Conservation (phyloP, 2,113 vertebrate genomes). For the Octodon degus region DNA sequence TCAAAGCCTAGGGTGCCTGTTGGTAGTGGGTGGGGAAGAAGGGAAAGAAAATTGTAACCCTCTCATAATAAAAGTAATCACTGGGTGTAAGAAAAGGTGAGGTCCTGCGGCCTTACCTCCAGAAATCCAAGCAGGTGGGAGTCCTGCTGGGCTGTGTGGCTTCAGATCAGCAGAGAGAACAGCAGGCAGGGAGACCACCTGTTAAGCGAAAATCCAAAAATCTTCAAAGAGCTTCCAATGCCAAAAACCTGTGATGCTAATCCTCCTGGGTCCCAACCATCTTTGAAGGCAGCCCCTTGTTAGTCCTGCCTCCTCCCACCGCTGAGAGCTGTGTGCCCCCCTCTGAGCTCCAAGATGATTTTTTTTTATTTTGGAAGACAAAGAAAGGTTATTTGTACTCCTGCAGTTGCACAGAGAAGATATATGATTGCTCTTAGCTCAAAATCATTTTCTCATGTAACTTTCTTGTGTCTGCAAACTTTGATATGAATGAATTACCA, state of each 20-base stretch:
- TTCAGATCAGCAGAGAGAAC: slow-evolving; percentile 77
- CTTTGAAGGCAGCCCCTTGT: slow-evolving; percentile 85
- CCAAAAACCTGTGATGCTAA: slow-evolving; percentile 83
- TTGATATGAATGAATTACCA: slow-evolving; percentile 16
- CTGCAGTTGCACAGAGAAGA: slow-evolving; percentile 50
- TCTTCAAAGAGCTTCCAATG: slow-evolving; percentile 86
- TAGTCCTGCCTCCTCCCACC: slow-evolving; percentile 68
- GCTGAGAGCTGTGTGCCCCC: slow-evolving; percentile 69
- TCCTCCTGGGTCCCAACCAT: slow-evolving; percentile 79
- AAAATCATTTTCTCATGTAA: slow-evolving; percentile 34
- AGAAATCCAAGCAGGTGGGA: slow-evolving; percentile 75
- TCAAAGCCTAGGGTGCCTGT: not conserved
- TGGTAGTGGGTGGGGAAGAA: slow-evolving; percentile 34
- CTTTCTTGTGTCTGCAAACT: slow-evolving; percentile 7
- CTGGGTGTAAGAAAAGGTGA: not conserved
- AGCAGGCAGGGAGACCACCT: slow-evolving; percentile 86
- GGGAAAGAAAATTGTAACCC: slow-evolving; percentile 15
- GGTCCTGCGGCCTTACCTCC: slow-evolving; percentile 75
- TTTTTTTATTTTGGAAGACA: slow-evolving; percentile 76
- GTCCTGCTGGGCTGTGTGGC: slow-evolving; percentile 74
- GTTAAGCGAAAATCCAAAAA: slow-evolving; percentile 87
- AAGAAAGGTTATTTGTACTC: slow-evolving; percentile 79
- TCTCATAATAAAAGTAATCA: slow-evolving; percentile 73
- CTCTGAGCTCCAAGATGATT: slow-evolving; percentile 77
- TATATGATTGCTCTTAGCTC: not conserved